phyloP scores from a whole-genome alignment of 2,113 vertebrate species.

The Oreotrochilus melanogaster region DNA sequence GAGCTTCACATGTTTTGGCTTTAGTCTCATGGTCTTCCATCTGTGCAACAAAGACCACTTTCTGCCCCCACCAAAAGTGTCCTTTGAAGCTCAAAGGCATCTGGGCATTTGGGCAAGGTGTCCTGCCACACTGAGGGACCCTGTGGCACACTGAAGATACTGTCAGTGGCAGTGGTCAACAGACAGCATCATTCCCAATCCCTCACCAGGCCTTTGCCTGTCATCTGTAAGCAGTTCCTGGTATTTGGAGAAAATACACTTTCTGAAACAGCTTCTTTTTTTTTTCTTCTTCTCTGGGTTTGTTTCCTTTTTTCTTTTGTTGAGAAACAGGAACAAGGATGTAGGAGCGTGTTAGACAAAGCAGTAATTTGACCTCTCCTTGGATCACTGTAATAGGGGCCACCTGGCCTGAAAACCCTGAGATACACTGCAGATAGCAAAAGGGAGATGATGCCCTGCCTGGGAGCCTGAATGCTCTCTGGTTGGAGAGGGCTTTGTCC shows the following conservation, averaged over 20 bases:
- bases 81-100: not conserved
- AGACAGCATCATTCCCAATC: not conserved
- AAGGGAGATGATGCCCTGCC: not conserved
- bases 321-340: not conserved
- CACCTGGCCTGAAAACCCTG: not conserved
- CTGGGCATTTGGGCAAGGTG: accelerated
- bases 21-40: not conserved
- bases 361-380: not conserved
- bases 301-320: not conserved
- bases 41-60: not conserved
- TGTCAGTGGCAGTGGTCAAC: not conserved
- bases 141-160: not conserved
- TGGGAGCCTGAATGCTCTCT: not conserved
- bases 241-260: not conserved
- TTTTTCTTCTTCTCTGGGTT: no score
- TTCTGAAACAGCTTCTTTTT: not conserved
- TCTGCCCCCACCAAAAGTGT: not conserved
- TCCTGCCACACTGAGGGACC: not conserved
- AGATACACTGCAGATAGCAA: not conserved
- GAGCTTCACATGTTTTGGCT: accelerated
- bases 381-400: not conserved
- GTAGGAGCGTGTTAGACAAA: not conserved
- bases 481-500: not conserved
- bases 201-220: not conserved
- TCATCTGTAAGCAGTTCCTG: not conserved